These are phyloP conservation scores for Speoplatyrhinus poulsoni DNA, from an alignment of 2,113 vertebrate species.

Conservation along the genomic window DNA sequence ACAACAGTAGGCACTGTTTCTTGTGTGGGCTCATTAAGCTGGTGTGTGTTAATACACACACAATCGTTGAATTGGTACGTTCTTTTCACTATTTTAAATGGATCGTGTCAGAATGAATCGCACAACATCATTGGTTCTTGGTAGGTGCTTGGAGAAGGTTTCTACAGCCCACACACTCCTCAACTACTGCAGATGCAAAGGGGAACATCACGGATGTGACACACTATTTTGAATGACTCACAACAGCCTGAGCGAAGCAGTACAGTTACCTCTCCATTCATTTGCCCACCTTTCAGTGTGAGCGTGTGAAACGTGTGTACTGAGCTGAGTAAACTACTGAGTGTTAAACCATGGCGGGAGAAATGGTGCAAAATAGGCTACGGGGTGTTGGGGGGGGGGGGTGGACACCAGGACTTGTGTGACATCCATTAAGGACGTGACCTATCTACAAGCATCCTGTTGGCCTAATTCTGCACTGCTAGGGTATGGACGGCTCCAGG, in stretches of 20 bases:
- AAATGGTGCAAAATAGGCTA: constrained; percentile 30
- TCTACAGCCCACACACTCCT: too few species aligned
- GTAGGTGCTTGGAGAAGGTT: too few species aligned
- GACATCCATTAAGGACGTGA: constrained; percentile 43
- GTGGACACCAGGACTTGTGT: constrained; percentile 22
- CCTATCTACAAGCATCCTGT: constrained; percentile 33
- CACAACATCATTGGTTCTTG: too few species aligned
- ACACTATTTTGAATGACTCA: not conserved
- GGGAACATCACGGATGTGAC: not conserved
- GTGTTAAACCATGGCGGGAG: too few species aligned
- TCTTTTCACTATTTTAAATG: too few species aligned
- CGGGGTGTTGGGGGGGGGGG: constrained; percentile 19
- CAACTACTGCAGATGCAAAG: too few species aligned
- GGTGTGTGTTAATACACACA: not conserved
- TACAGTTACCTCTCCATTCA: not conserved
- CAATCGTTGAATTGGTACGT: too few species aligned
- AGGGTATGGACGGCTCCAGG: constrained; percentile 15
- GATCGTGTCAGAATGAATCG: too few species aligned
- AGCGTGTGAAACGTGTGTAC: not conserved
- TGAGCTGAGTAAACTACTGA: too few species aligned
- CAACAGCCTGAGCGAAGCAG: not conserved
- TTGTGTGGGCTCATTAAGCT: constrained; percentile 25
- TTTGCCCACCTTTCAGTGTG: not conserved
- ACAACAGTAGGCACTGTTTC: not conserved
- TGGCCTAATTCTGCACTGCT: constrained; percentile 27